These are phyloP conservation scores for Sarcophaga subvicina DNA, from an alignment of 2,888 invertebrate species.

Conservation along the genomic window DNA sequence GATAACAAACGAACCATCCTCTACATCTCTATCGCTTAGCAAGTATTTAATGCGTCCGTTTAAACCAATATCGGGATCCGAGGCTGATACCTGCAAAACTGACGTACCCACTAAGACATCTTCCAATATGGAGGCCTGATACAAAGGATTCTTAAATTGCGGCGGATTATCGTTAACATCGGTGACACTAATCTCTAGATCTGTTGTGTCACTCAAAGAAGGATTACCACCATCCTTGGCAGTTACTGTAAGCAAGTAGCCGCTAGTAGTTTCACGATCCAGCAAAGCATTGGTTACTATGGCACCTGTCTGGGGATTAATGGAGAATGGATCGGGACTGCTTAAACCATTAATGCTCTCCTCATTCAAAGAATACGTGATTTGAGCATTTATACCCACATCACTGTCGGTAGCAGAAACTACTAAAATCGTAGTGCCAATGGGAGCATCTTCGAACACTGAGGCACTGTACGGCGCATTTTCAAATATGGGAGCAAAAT, in stretches of 20 bases:
- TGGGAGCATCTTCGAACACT: conserved; percentile 95
- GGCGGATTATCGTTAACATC: conserved; percentile 99
- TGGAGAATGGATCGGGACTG: conserved; percentile 89
- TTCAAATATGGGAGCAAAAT: conserved; percentile 95
- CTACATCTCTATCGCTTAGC: conserved; percentile 87
- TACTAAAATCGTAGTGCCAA: conserved; percentile 95
- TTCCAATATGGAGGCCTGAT: conserved; percentile 92
- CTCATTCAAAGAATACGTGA: conserved; percentile 89
- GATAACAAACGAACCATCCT: conserved; percentile 95
- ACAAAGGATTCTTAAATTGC: conserved; percentile 90
- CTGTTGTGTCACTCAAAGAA: conserved; percentile 95
- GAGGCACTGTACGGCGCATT: conserved; percentile 95
- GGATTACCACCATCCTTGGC: conserved; percentile 97
- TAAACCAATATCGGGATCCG: conserved; percentile 92
- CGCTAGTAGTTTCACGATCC: conserved; percentile 92
- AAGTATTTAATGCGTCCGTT: conserved; percentile 94
- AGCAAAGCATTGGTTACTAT: conserved; percentile 92
- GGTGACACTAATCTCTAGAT: conserved; percentile 96
- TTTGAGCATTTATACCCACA: conserved; percentile 96
- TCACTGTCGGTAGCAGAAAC: conserved; percentile 97
- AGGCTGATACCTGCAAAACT: conserved; percentile 90
- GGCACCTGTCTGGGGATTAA: conserved; percentile 96
- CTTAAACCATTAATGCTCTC: conserved; percentile 84
- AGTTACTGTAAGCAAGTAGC: conserved; percentile 94
- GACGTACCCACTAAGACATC: conserved; percentile 92